phyloP scores from a whole-genome alignment of 2,113 vertebrate species.

The Boulengeromyrus knoepffleri region DNA sequence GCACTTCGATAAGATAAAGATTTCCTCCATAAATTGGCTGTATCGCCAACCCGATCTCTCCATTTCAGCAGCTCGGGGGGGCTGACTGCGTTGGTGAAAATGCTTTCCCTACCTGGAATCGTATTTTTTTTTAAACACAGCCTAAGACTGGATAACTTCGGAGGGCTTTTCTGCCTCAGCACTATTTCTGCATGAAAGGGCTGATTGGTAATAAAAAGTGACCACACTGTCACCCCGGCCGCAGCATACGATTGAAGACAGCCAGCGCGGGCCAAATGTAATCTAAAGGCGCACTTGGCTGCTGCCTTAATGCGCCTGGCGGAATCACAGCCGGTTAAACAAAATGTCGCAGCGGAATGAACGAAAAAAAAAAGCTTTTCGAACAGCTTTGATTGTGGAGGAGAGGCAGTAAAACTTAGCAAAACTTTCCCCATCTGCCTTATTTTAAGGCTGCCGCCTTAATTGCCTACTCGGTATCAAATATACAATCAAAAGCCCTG shows the following conservation, averaged over 20 bases:
- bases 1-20: not conserved
- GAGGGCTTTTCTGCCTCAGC: not conserved
- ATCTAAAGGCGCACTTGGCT: slow-evolving; percentile 26
- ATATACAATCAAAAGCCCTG: slow-evolving; percentile 38
- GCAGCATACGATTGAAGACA: slow-evolving; percentile 14
- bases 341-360: slow-evolving; percentile 20
- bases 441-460: slow-evolving; percentile 25
- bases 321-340: slow-evolving; percentile 19
- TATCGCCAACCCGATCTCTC: not conserved
- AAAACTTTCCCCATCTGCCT: not conserved
- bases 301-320: not conserved
- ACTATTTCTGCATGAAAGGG: slow-evolving; percentile 27
- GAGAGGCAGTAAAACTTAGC: not conserved
- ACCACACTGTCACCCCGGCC: slow-evolving; percentile 28
- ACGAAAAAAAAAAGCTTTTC: slow-evolving; percentile 1
- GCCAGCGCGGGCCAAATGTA: slow-evolving; percentile 28
- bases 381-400: slow-evolving; percentile 21
- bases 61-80: not conserved
- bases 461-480: slow-evolving; percentile 32
- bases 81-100: not conserved
- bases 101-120: not conserved
- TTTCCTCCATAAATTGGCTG: not conserved
- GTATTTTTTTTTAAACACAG: slow-evolving; percentile 17
- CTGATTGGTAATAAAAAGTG: slow-evolving; percentile 34
- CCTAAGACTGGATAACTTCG: slow-evolving; percentile 12